These are phyloP conservation scores for Notolepis coatsorum DNA, from an alignment of 2,797 vertebrate species.

Conservation along the genomic window DNA sequence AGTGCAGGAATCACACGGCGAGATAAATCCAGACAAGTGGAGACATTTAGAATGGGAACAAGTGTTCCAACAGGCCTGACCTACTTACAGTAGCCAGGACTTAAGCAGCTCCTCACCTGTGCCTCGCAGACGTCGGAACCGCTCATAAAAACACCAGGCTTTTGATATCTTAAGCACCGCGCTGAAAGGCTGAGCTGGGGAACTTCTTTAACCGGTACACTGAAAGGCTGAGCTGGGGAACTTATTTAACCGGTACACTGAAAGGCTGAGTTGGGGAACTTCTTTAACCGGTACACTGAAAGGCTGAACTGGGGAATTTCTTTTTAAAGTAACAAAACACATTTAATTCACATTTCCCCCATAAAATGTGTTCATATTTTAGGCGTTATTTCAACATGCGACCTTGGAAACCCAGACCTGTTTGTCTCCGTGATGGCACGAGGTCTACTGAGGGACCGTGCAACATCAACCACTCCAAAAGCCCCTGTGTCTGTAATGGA, in stretches of 20 bases:
- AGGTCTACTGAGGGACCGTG: constrained; percentile 13
- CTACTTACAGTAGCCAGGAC: constrained; percentile 69
- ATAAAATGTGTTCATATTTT: constrained; percentile 13
- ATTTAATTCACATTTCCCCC: constrained; percentile 5
- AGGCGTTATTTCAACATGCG: background rate
- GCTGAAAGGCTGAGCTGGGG: constrained; percentile 19
- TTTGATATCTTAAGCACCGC: constrained; percentile 46
- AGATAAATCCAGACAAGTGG: constrained; percentile 59
- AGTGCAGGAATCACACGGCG: constrained; percentile 45
- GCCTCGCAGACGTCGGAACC: constrained; percentile 54
- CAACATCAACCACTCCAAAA: constrained; percentile 18
- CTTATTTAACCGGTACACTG: too few relatives aligned
- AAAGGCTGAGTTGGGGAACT: too few relatives aligned
- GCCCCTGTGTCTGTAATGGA: constrained; percentile 27
- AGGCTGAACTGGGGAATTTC: constrained; percentile 17
- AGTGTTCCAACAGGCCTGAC: constrained; percentile 74
- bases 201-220: constrained; percentile 15
- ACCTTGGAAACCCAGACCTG: constrained; percentile 29
- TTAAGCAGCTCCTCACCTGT: constrained; percentile 68
- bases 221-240: too few relatives aligned
- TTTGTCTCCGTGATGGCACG: constrained; percentile 23
- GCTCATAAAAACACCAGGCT: constrained; percentile 52
- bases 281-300: constrained; percentile 26
- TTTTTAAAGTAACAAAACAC: constrained; percentile 1
- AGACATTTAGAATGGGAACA: constrained; percentile 62